Base-by-base conservation (phyloP, 2,113 vertebrate genomes). In the Scatophagus argus region DNA sequence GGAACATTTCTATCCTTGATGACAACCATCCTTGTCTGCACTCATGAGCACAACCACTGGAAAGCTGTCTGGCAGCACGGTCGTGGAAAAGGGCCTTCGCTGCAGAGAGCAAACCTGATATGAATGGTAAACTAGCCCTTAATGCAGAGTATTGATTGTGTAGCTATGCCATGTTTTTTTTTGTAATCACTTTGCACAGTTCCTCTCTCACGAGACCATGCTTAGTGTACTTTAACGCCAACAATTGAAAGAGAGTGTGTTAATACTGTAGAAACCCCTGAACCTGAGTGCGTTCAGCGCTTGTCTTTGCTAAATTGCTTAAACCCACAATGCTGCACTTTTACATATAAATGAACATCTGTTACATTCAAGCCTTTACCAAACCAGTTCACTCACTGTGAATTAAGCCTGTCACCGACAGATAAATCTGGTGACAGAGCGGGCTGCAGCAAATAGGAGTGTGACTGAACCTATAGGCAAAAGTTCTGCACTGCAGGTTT, bases 51-150 rank as follows among this genome's bases (percentile, higher is more conserved):
- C 23, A 66, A 58, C 31, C 68, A 81, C 77, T 66, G 55, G 63
- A 75, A 39, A 66, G 61, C 65, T 82, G 41, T 71, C 72, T 80
- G 21, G 10, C 58, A 55, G 58, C 34, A 14, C 27, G 31, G 38
- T 17, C 43, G 51, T 65, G 46, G 69, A 46, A 49, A 41, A 64
- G 38, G 81, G 54, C 64, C 72, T 25, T 63, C 4, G 10, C 62
- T 82, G 67, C 62, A 60, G 63, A 78, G 54, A 73, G 56, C 21
- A 52, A 67, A 73, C 67, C 64, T 82, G 86, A 78, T 43, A 60
- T 75, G 81, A 88, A 84, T 82, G 41, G 43, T 70, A 71, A 79
- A 72, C 38, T 13, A 19, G 25, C 49, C 44, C 36, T 74, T 71
- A 68, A 68, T 81, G 54, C 67, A 68, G 51, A 68, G 25, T 59